Conservation (phyloP, 2,797 vertebrate genomes). For the Brotula barbata region DNA sequence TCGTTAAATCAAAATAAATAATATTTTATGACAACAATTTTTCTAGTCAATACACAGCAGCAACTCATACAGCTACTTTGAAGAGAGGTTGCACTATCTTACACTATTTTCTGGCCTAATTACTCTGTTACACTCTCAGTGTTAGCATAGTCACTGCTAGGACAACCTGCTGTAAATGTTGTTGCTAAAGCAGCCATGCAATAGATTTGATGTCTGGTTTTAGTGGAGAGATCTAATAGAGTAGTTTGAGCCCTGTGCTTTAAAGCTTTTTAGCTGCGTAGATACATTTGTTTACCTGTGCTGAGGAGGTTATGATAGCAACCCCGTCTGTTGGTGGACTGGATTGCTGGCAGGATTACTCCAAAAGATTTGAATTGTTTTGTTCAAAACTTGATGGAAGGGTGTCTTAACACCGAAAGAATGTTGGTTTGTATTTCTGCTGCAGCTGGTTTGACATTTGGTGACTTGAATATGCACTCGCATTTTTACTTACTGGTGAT, state of each 20-base stretch:
- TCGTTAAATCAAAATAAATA: not conserved
- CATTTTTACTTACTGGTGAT: conserved; percentile 4
- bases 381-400: no score
- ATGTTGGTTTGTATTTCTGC: no score
- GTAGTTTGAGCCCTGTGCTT: not conserved
- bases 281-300: not conserved
- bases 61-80: not conserved
- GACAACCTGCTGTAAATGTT: no score
- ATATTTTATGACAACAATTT: not conserved
- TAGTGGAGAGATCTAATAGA: not conserved
- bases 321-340: no score
- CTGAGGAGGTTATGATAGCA: no score
- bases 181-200: not conserved
- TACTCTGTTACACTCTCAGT: not conserved
- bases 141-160: not conserved
- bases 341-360: no score
- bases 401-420: no score
- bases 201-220: not conserved
- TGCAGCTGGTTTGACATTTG: no score
- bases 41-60: not conserved
- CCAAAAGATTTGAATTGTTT: no score
- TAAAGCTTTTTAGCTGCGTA: no score
- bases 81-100: no score
- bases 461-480: not conserved
- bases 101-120: not conserved